phyloP scores from a whole-genome alignment of 1,140 invertebrate genomes.

The Zophobas atratus region DNA sequence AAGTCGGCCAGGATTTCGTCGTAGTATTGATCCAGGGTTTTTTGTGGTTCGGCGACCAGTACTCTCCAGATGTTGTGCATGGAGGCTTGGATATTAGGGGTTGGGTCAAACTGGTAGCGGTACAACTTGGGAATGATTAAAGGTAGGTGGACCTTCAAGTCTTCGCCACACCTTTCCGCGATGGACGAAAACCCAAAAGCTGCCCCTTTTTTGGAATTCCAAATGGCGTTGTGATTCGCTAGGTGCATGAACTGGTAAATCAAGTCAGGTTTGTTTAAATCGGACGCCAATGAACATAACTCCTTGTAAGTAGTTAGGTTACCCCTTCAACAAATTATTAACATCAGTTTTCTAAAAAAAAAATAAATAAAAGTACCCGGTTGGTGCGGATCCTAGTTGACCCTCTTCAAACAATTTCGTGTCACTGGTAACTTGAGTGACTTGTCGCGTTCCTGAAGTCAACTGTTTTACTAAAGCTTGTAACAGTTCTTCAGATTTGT shows the following conservation, averaged over 20 bases:
- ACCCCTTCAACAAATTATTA: slow-evolving; percentile 72
- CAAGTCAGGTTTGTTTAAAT: slow-evolving; percentile 94
- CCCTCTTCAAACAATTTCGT: slow-evolving; percentile 93
- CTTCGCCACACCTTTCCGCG: slow-evolving; percentile 84
- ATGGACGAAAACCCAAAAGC: slow-evolving; percentile 93
- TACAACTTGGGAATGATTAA: slow-evolving; percentile 92
- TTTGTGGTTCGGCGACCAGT: slow-evolving; percentile 88
- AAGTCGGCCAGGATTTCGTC: slow-evolving; percentile 90
- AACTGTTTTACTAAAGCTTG: slow-evolving; percentile 86
- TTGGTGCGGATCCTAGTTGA: slow-evolving; percentile 86
- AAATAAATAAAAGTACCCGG: slow-evolving; percentile 76
- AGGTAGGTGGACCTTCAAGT: slow-evolving; percentile 85
- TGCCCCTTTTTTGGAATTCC: slow-evolving; percentile 94
- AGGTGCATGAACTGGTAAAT: slow-evolving; percentile 97
- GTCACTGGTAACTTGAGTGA: slow-evolving; percentile 82
- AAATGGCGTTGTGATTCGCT: slow-evolving; percentile 93
- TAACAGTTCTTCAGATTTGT: slow-evolving; percentile 81
- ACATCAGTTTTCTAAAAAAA: neutral
- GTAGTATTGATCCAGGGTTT: slow-evolving; percentile 89
- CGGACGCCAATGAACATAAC: slow-evolving; percentile 92
- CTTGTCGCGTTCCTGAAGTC: slow-evolving; percentile 82
- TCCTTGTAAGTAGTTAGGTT: slow-evolving; percentile 94
- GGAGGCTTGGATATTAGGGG: slow-evolving; percentile 89
- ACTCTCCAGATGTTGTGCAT: slow-evolving; percentile 95
- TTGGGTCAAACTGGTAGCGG: slow-evolving; percentile 92